These are phyloP conservation scores for Caenorhabditis sp. DNA, from an alignment of 2,888 invertebrate species.

Conservation along the genomic window DNA sequence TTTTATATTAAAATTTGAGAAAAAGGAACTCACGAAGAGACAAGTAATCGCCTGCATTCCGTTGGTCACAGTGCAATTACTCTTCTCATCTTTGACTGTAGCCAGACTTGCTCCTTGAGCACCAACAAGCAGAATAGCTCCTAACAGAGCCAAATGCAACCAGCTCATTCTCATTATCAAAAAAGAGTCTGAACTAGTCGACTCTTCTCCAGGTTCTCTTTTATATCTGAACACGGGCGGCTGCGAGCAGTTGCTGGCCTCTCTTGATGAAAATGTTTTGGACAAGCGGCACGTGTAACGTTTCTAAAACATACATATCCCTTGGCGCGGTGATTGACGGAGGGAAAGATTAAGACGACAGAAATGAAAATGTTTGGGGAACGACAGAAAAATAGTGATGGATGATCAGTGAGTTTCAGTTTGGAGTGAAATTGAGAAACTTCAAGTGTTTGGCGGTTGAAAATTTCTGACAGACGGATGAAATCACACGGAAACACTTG, in stretches of 20 bases:
- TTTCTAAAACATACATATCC: conserved; percentile 1
- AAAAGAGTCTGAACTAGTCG: neutral
- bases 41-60: conserved; percentile 29
- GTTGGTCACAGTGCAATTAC: conserved; percentile 21
- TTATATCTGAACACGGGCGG: conserved; percentile 12
- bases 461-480: neutral
- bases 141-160: neutral
- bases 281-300: neutral
- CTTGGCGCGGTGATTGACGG: conserved; percentile 2
- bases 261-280: neutral
- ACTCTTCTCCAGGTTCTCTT: neutral
- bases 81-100: neutral
- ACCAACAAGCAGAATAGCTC: conserved; percentile 8
- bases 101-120: conserved; percentile 37
- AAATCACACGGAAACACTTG: neutral
- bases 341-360: neutral
- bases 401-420: no score
- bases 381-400: no score
- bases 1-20: neutral
- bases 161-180: neutral
- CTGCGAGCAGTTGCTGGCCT: conserved; percentile 6
- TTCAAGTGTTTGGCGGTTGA: no score
- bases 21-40: conserved; percentile 18
- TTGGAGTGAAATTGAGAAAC: no score
- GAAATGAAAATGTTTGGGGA: neutral